Evolutionary conservation across 2,113 vertebrate species (phyloP).

Genomic region (Gallinago undulata): DNA sequence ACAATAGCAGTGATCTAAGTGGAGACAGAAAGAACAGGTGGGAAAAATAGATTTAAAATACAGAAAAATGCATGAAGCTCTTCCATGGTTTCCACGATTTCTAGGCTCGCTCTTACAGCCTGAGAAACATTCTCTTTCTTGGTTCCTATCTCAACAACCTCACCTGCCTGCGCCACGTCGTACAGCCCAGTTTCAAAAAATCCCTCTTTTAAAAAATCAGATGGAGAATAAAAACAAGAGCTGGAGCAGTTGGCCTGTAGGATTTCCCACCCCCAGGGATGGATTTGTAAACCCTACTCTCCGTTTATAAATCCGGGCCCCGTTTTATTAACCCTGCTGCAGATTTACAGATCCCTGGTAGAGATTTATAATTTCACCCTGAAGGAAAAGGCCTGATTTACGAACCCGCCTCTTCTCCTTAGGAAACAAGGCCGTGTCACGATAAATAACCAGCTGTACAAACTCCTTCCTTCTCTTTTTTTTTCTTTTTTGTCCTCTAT

Average conservation of each 20-base stretch:
- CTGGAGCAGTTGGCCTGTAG: neutral
- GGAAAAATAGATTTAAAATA: neutral
- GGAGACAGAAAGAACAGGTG: neutral
- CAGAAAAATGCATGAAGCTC: neutral
- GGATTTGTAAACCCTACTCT: neutral
- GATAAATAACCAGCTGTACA: neutral
- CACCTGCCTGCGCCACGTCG: neutral
- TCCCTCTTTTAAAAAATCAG: neutral
- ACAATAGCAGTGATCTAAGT: neutral
- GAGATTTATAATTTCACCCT: too few relatives aligned
- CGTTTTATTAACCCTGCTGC: neutral
- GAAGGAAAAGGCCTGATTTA: neutral
- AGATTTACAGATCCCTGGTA: neutral
- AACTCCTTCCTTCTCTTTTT: neutral
- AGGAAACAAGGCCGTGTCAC: neutral
- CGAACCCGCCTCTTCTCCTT: neutral
- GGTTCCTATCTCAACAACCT: neutral
- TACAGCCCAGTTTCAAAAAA: neutral
- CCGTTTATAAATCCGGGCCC: neutral
- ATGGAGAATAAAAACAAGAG: neutral
- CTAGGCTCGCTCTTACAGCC: neutral
- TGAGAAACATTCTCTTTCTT: neutral
- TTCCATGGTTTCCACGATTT: neutral
- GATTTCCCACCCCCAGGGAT: neutral
- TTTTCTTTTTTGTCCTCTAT: neutral